These are phyloP conservation scores for Girardia tigrina DNA, from an alignment of 2,888 invertebrate genomes.

Conservation along the genomic window DNA sequence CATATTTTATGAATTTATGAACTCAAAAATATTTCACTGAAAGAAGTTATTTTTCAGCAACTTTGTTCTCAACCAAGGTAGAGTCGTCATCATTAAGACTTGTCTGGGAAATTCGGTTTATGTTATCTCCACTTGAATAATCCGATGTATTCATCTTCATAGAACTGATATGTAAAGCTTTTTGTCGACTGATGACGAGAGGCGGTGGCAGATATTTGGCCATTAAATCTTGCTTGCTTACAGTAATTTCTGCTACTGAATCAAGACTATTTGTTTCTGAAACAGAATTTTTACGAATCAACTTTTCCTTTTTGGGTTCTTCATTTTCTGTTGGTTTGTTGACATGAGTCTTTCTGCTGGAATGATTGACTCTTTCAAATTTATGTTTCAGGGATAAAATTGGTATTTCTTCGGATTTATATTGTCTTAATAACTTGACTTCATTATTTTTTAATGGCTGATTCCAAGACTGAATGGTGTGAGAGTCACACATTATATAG, in stretches of 20 bases:
- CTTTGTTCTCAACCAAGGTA: neutral
- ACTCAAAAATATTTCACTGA: neutral
- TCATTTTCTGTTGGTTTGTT: neutral
- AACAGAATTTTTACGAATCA: neutral
- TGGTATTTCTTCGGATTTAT: constrained; percentile 8
- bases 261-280: neutral
- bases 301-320: neutral
- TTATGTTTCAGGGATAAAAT: constrained; percentile 19
- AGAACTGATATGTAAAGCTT: neutral
- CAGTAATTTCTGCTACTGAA: neutral
- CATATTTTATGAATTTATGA: neutral
- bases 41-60: neutral
- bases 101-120: neutral
- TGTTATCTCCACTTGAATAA: neutral
- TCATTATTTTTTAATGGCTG: neutral
- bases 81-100: neutral
- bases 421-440: neutral
- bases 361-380: neutral
- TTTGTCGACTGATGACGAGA: neutral
- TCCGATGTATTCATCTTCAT: neutral
- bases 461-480: constrained; percentile 3
- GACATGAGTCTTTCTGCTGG: neutral
- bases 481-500: neutral
- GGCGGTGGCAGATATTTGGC: neutral
- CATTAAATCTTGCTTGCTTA: neutral